Evolutionary conservation across 1,140 invertebrate species (phyloP).

Genomic region (Caenorhabditis brenneri): DNA sequence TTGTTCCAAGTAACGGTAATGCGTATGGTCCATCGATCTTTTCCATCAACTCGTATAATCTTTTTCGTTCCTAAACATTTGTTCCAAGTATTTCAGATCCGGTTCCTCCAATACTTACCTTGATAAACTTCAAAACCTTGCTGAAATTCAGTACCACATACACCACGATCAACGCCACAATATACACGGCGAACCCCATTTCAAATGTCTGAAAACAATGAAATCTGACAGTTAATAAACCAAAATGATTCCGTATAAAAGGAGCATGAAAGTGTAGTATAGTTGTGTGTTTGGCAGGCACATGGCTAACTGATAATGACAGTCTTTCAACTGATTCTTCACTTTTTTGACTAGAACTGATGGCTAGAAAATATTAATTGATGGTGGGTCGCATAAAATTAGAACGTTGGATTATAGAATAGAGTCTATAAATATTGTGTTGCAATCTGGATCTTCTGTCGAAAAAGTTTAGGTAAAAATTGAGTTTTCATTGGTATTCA

Average conservation of each 20-base stretch:
- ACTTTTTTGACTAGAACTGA: not conserved
- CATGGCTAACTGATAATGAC: not conserved
- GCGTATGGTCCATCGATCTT: conserved; percentile 46
- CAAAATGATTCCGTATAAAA: not conserved
- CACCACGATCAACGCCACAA: not conserved
- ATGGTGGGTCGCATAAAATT: not conserved
- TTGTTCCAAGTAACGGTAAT: conserved; percentile 51
- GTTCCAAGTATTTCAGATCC: not conserved
- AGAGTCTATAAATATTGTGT: no score
- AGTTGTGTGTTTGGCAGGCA: not conserved
- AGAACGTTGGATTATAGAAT: not conserved
- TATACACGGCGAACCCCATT: conserved; percentile 21
- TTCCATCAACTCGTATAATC: not conserved
- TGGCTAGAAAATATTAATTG: not conserved
- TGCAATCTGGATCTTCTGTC: no score
- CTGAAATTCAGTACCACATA: not conserved
- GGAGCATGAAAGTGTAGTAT: conserved; percentile 7
- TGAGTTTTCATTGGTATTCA: no score
- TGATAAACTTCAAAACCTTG: not conserved
- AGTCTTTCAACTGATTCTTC: conserved; percentile 1
- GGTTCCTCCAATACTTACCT: not conserved
- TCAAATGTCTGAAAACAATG: not conserved
- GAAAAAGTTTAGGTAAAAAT: no score
- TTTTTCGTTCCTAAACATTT: not conserved
- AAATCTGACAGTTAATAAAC: not conserved